Evolutionary conservation across 2,113 vertebrate genomes (phyloP), one percentile per base, ranked within the genome.

Genomic region (Lophius piscatorius): DNA sequence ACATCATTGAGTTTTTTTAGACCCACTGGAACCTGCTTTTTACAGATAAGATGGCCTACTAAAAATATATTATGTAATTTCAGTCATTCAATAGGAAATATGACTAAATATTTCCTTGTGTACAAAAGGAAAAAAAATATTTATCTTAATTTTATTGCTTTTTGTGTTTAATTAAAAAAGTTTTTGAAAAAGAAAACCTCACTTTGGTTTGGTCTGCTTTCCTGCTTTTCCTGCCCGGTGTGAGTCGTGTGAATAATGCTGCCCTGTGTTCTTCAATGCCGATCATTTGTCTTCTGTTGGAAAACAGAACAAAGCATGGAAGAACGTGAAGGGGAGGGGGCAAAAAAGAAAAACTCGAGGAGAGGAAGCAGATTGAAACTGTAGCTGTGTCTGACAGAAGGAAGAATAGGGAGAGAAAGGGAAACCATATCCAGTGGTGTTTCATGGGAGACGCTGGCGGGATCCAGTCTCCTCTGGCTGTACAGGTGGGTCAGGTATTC

Each of bases 131-230:
- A 77, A 87, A 82, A n/a, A 87, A 86, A 83, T 92, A 91, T 92
- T 92, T 92, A 92, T 91, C 91, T 91, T 92, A 91, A 92, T 90
- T 91, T 92, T 91, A 92, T 91, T 91, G 89, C 85, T 85, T 89
- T 90, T 90, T 88, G 85, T 87, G 87, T 91, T 92, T 90, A 71
- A 91, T 89, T 91, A 91, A 92, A 89, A 85, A 88, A 87, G 85
- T 83, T 85, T 75, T 84, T 88, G 82, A 64, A 63, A 66, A 85
- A 67, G 20, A 52, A 66, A 36, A 8, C 1, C 23, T 20, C 8
- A 36, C 58, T 12, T 48, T 35, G 1, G 16, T 35, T 35, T 41
- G 3, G 6, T 34, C 52, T 61, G 38, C 23, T 41, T 41, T 7
- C 12, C 6, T 9, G 8, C 1, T 9, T 47, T 59, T 38, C 12